A percentile compares a stretch with the other conserved stretches of the same genome.
These are phyloP conservation scores for Adelphocoris suturalis DNA, from an alignment of 2,888 invertebrate species.

Conservation along the genomic window DNA sequence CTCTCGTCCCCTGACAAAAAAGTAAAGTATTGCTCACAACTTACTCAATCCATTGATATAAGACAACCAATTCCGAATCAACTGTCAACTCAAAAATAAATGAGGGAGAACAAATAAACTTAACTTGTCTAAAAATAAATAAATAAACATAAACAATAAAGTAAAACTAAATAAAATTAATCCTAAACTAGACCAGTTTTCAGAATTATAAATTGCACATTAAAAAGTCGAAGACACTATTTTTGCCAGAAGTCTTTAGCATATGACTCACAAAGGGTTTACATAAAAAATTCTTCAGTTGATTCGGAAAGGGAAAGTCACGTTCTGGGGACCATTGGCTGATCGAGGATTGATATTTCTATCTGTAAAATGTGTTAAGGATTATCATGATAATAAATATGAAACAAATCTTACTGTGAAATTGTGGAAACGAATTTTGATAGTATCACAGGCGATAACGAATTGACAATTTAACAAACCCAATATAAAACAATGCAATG, in stretches of 20 bases:
- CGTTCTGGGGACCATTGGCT: slow-evolving; percentile 85
- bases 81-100: slow-evolving; percentile 53
- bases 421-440: too few relatives aligned
- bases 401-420: too few relatives aligned
- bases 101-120: neutral
- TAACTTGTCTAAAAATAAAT: neutral
- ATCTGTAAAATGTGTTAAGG: slow-evolving; percentile 79
- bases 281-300: slow-evolving; percentile 90
- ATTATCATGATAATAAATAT: neutral
- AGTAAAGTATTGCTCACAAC: slow-evolving; percentile 61
- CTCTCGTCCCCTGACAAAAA: slow-evolving; percentile 35
- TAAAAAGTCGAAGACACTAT: slow-evolving; percentile 53
- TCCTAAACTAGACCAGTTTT: neutral
- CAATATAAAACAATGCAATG: too few relatives aligned
- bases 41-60: slow-evolving; percentile 57
- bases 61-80: slow-evolving; percentile 69
- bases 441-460: too few relatives aligned
- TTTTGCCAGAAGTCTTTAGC: slow-evolving; percentile 48
- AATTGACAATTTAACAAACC: too few relatives aligned
- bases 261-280: slow-evolving; percentile 77
- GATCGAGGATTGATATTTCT: slow-evolving; percentile 93
- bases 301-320: slow-evolving; percentile 90
- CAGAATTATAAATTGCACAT: slow-evolving; percentile 30
- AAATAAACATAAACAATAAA: too few relatives aligned
- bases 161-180: neutral